phyloP scores from a whole-genome alignment of 2,113 vertebrate species.

The Stercorarius parasiticus region DNA sequence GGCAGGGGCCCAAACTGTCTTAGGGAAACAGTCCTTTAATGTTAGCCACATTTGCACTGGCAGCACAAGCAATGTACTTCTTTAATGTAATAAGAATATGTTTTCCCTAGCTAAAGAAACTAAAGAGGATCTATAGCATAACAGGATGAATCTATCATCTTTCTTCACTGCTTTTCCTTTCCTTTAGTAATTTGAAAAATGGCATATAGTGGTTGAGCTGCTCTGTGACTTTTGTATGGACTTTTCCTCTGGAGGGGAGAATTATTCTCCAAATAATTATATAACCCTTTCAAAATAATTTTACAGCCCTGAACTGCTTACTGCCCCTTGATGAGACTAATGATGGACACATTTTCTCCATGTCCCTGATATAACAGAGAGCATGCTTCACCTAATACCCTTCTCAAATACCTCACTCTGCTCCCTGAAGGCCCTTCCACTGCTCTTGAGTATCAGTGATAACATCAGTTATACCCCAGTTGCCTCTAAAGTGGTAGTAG shows the following conservation, averaged over 20 bases:
- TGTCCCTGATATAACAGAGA: not conserved
- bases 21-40: not conserved
- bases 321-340: not conserved
- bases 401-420: not conserved
- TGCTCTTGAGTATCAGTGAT: not conserved
- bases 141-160: not conserved
- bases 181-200: not conserved
- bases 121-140: not conserved
- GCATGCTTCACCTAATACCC: not conserved
- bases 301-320: not conserved
- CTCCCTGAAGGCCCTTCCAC: not conserved
- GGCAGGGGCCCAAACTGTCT: not conserved
- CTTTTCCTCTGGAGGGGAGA: not conserved
- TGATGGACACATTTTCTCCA: not conserved
- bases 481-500: not conserved
- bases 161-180: not conserved
- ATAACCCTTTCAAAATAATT: not conserved
- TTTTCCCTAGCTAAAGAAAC: not conserved
- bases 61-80: not conserved
- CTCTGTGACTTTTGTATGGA: not conserved
- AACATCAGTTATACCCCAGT: rapidly evolving
- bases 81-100: not conserved
- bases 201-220: rapidly evolving
- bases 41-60: not conserved
- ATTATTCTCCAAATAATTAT: not conserved